Conservation (phyloP, 2,113 vertebrate species). For the Lagopus leucura region DNA sequence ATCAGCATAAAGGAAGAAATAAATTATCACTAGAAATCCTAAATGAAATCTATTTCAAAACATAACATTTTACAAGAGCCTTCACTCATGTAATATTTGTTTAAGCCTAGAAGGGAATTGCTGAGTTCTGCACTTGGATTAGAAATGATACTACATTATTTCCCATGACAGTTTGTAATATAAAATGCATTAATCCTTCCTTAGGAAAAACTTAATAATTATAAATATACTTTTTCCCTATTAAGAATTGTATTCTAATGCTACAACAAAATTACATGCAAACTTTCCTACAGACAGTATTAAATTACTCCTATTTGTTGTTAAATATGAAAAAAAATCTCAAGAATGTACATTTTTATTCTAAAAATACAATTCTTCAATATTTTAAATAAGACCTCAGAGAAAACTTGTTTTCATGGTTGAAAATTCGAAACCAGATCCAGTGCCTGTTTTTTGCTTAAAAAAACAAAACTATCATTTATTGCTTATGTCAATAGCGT, state of each 20-base stretch:
- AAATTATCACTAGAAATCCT: slow-evolving; percentile 88
- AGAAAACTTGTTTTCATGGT: background rate
- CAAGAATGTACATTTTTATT: background rate
- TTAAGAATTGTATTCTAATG: background rate
- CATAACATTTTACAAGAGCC: slow-evolving; percentile 82
- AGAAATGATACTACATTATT: slow-evolving; percentile 52
- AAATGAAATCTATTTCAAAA: slow-evolving; percentile 91
- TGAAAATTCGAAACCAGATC: background rate
- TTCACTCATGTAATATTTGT: slow-evolving; percentile 85
- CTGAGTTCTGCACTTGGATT: slow-evolving; percentile 50
- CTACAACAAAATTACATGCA: background rate
- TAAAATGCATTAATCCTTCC: slow-evolving; percentile 58
- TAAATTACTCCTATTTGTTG: background rate
- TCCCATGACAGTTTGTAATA: slow-evolving; percentile 51
- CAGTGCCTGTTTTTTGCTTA: background rate
- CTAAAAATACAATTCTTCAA: background rate
- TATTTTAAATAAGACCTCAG: background rate
- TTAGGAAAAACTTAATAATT: slow-evolving; percentile 56
- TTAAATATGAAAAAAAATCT: background rate
- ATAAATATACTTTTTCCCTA: slow-evolving; percentile 4
- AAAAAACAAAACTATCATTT: background rate
- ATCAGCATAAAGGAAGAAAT: slow-evolving; percentile 82
- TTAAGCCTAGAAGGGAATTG: slow-evolving; percentile 80
- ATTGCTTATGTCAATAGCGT: background rate
- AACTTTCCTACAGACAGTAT: background rate